Conservation (phyloP, 2,113 vertebrate species). For the Mobula hypostoma region DNA sequence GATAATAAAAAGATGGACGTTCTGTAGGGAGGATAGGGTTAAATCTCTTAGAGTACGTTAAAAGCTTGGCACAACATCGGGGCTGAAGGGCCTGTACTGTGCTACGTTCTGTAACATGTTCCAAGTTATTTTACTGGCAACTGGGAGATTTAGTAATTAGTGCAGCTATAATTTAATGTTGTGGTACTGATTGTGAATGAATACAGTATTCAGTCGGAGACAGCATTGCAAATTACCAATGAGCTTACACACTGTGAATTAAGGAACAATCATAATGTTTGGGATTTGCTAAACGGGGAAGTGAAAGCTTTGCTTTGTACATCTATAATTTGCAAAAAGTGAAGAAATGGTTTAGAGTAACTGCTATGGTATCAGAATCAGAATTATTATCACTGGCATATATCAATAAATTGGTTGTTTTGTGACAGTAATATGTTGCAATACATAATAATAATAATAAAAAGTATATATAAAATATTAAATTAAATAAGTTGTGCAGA, state of each 20-base stretch:
- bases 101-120: neutral
- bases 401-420: no score
- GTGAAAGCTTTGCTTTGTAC: no score
- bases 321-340: neutral
- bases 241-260: neutral
- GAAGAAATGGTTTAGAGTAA: neutral
- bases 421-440: no score
- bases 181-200: constrained; percentile 16
- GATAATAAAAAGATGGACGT: no score
- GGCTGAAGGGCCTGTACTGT: no score
- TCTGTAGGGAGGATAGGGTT: no score
- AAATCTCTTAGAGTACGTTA: no score
- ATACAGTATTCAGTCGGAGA: neutral
- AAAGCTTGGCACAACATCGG: no score
- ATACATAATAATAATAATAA: no score
- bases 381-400: no score
- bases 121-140: neutral
- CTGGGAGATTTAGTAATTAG: neutral
- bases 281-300: constrained; percentile 23
- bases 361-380: neutral
- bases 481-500: no score
- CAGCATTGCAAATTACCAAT: constrained; percentile 35
- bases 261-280: constrained; percentile 32
- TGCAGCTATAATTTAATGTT: constrained; percentile 5
- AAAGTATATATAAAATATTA: no score